phyloP scores from a whole-genome alignment of 1,140 invertebrate genomes.

The Anastrepha ludens region DNA sequence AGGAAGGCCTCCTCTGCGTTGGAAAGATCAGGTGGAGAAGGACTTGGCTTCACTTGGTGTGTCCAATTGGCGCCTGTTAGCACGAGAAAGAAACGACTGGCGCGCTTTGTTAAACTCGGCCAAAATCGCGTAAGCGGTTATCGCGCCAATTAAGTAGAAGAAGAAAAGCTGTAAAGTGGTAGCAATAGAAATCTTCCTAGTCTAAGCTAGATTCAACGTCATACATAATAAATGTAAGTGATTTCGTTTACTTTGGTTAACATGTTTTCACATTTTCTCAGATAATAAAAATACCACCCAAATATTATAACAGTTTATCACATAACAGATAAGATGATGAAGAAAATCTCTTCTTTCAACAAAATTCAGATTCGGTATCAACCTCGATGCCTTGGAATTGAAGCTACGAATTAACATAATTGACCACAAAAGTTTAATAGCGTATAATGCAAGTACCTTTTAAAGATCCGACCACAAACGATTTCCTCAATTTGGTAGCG shows the following conservation, averaged over 20 bases:
- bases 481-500: slow-evolving; percentile 1
- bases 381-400: neutral
- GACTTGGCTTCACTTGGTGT: too few relatives aligned
- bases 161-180: too few relatives aligned
- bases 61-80: too few relatives aligned
- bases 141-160: too few relatives aligned
- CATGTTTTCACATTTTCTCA: neutral
- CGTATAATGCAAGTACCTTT: neutral
- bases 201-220: too few relatives aligned
- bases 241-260: neutral
- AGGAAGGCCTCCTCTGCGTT: too few relatives aligned
- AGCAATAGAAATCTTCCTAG: too few relatives aligned
- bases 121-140: too few relatives aligned
- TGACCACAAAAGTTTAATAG: slow-evolving; percentile 36
- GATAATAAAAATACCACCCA: neutral
- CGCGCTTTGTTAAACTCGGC: too few relatives aligned
- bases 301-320: slow-evolving; percentile 24
- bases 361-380: neutral
- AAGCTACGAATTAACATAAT: slow-evolving; percentile 34
- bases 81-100: too few relatives aligned
- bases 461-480: slow-evolving; percentile 2
- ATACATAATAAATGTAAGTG: neutral
- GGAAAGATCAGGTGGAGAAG: too few relatives aligned
- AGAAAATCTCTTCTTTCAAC: neutral
- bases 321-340: slow-evolving; percentile 24